phyloP scores from a whole-genome alignment of 2,113 vertebrate species.

The Antechinus flavipes region DNA sequence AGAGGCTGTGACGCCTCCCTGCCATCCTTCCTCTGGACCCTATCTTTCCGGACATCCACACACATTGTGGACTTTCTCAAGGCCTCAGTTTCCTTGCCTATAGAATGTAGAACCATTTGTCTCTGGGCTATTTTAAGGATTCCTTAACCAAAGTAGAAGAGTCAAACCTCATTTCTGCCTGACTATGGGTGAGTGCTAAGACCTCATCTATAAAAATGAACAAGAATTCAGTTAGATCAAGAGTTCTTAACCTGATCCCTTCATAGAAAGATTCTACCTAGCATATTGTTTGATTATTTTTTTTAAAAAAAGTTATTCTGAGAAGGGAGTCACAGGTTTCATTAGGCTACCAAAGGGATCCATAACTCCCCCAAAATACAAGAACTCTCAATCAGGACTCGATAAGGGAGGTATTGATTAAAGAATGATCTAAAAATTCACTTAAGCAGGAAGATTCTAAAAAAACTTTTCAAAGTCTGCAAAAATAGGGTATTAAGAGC shows the following conservation, averaged over 20 bases:
- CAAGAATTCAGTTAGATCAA: not conserved
- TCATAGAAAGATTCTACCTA: not conserved
- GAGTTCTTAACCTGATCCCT: not conserved
- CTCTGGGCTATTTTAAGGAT: not conserved
- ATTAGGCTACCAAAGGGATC: not conserved
- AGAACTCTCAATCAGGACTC: not conserved
- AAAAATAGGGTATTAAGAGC: not conserved
- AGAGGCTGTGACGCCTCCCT: not conserved
- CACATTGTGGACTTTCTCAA: not conserved
- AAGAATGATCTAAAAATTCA: not conserved
- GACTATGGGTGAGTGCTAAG: not conserved
- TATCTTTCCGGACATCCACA: not conserved
- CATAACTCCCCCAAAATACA: not conserved
- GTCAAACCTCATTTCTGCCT: not conserved
- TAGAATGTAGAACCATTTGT: not conserved
- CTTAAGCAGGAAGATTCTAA: not conserved
- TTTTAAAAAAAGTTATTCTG: not conserved
- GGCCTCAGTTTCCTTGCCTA: constrained; percentile 14
- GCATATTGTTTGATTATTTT: not conserved
- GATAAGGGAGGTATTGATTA: not conserved
- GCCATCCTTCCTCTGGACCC: not conserved
- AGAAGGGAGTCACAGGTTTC: not conserved
- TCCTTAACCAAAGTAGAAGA: not conserved
- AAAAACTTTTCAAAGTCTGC: not conserved
- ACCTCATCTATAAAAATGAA: not conserved